Base-by-base conservation (phyloP, 1,140 invertebrate species). In the Aphaenogaster floridana region DNA sequence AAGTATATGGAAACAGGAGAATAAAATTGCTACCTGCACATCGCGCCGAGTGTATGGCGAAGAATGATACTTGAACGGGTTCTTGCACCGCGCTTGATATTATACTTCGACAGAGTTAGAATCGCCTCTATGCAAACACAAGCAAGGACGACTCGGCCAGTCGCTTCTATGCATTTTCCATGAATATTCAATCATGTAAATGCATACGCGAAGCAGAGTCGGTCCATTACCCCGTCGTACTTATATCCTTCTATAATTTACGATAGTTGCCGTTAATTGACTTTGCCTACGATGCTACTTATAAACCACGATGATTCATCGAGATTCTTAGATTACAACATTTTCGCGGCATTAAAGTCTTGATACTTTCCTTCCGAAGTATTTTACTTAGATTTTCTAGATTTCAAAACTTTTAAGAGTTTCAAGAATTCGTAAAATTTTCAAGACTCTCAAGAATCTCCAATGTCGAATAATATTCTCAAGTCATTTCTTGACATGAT, bases 101-200 rank as follows among this genome's bases (percentile, higher is more conserved):
- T 84, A 84, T 36, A 42, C 54, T 74, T 61, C 68, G 80, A 74
- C 54, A 61, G 54, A 83, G 69, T 84, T 61, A 17, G 69, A 28
- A 61, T 84, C 69, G 80, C n/a, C 28, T 76, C 69, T 39, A 34
- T 68, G 34, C 69, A 74, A 84, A 84, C 80, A 52, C 42, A 83
- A 42, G 54, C 54, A 84, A 84, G 69, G 80, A 84, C 69, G 69
- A 84, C 69, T 50, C 54, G 52, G 28, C 78, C 39, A 45, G 63
- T 54, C 64, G 50, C n/a, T 71, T 76, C 80, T 50, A 50, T 74
- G 57, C 69, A 74, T 76, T 76, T 84, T 76, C 80, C 80, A 84
- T 84, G 80, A 84, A 84, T 84, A 84, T 84, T 84, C 80, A 84
- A 76, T 84, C 80, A 84, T 84, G 80, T 74, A 84, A 84, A 84